Base-by-base conservation (phyloP, 2,113 vertebrate species). In the Colossoma macropomum region DNA sequence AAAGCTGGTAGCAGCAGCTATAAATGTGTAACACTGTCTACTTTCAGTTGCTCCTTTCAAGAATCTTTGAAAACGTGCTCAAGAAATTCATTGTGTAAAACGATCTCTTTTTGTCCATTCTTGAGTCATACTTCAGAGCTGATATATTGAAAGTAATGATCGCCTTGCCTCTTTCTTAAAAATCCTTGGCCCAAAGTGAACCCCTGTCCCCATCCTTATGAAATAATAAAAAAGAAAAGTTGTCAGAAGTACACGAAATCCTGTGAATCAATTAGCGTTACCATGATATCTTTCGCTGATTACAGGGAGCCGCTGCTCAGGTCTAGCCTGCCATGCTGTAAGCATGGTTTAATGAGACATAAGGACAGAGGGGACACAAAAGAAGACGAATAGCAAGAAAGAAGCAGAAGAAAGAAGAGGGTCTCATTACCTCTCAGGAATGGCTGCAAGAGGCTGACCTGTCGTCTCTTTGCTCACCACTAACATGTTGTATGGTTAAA, bases 401-500 rank as follows among this genome's bases (percentile, higher is more conserved):
- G 75, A 23, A 59, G 11, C 21, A 62, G 65, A 23, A 74, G n/a
- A 59, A 38, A 72, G 25, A 77, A 52, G 75, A 54, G 5, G 28
- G 68, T n/a, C 83, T 87, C 79, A 82, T 87, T 87, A 85, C 54
- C 65, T 85, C 85, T 85, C 86, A 79, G 73, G 75, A 76, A 32
- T 28, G 70, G 52, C 48, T 54, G 34, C 30, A 19, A 82, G 75
- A 52, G 56, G 32, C 45, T 87, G 86, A 87, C 86, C 83, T 82
- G 85, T 76, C 54, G 28, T 82, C 75, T 84, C 65, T 76, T 50
- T 34, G 13, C 54, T 62, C 65, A 65, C 69, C 50, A 16, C 74
- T 62, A 63, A 65, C 69, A 68, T 84, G 77, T 77, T 75, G 38
- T 65, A 74, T 62, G 45, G 77, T n/a, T 79, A 69, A 84, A 84